Evolutionary conservation across 2,888 invertebrate genomes (phyloP), one percentile per base, ranked within the genome.

Genomic region (Spisula solida): DNA sequence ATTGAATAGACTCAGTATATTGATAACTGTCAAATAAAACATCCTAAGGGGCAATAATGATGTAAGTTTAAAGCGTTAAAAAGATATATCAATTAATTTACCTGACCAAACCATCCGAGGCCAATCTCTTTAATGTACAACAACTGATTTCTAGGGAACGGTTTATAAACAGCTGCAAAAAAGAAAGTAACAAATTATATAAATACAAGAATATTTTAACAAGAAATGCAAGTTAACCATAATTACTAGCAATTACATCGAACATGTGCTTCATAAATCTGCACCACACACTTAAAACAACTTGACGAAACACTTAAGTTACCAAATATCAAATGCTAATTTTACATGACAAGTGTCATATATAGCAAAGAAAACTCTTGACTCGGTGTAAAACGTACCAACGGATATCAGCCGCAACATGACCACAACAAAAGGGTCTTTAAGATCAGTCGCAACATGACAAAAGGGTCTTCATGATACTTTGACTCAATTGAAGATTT

Each of bases 101-200:
- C 97, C 96, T 97, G 98, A 86, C 98, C 98, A 97, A 98, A 98
- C 98, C 98, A 98, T 75, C 98, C 98, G 92, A 97, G 97, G 1
- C 98, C 98, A 89, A 98, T 97, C 97, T 98, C 98, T 95, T 98
- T 97, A 25, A 98, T 97, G 96, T 98, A 98, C 96, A 98, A 98
- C 93, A 98, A 97, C 95, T 98, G 98, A 94, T 97, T 97, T 93
- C 98, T 97, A 0, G 98, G 98, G 95, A 98, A 98, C 96, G 94
- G 92, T 87, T 94, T 93, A 70, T 94, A 95, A 6, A 93, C 91
- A 91, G 94, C 95, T 94, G 92, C 51, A 92, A 91, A 56, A 83
- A 87, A 86, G 51, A 10, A 25, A 34, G 31, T 12, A 34, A 18
- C 4, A 47, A 20, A 14, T 47, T 6, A 20, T 48, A 48, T 47